A percentile compares a stretch with the other conserved stretches of the same genome.
Evolutionary conservation across 2,888 invertebrate genomes (phyloP).

Genomic region (Peribatodes rhomboidaria): DNA sequence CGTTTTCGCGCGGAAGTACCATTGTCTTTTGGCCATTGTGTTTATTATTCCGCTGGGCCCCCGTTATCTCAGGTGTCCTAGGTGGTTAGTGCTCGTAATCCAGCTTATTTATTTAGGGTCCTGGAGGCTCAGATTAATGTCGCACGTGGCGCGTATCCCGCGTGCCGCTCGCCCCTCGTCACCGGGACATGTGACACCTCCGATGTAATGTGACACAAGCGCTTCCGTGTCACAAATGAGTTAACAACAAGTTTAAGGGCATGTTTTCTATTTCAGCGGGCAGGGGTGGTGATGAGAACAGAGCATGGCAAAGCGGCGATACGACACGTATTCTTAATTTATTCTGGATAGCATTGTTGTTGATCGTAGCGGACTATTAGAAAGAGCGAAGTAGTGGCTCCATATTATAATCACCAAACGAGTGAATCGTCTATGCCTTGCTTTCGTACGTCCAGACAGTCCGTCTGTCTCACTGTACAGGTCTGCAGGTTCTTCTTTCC

Average conservation of each 20-base stretch:
- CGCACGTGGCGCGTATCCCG: neutral
- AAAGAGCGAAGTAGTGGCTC: too few relatives aligned
- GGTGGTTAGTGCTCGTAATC: conserved; percentile 13
- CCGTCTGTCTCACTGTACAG: too few relatives aligned
- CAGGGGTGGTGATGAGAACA: neutral
- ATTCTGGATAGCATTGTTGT: too few relatives aligned
- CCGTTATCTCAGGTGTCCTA: conserved; percentile 14
- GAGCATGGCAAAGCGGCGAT: neutral
- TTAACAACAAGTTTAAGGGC: neutral
- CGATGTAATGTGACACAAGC: conserved; percentile 13
- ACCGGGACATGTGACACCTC: conserved; percentile 16
- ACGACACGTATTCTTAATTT: neutral
- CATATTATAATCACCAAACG: too few relatives aligned
- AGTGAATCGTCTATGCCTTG: too few relatives aligned
- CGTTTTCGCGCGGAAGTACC: neutral
- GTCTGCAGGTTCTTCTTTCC: too few relatives aligned
- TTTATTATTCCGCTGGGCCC: neutral
- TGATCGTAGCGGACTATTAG: too few relatives aligned
- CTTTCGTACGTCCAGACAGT: too few relatives aligned
- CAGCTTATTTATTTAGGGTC: conserved; percentile 20
- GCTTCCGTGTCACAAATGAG: conserved; percentile 3
- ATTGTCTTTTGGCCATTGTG: neutral
- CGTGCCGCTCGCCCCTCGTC: conserved; percentile 18
- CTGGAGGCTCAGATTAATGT: conserved; percentile 13
- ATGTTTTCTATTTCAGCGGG: neutral